Conservation (phyloP, 2,797 vertebrate genomes). For the Neosilurus mollespiculum region DNA sequence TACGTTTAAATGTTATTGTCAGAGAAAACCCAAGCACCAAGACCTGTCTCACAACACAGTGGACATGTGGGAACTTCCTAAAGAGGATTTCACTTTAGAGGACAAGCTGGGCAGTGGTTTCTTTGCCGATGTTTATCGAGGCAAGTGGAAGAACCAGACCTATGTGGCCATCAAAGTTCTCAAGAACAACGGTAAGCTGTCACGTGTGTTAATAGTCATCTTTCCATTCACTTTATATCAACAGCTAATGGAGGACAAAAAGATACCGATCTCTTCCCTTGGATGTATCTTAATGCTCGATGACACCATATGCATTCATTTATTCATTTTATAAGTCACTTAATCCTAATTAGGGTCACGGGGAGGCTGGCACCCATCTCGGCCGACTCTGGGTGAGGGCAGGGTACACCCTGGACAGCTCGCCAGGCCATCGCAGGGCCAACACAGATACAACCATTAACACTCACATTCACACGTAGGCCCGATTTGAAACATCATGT, state of each 20-base stretch:
- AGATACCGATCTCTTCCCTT: neutral
- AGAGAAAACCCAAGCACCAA: slow-evolving; percentile 67
- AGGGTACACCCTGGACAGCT: too few relatives aligned
- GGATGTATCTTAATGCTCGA: neutral
- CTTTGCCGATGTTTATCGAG: slow-evolving; percentile 78
- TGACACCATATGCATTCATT: neutral
- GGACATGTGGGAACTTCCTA: slow-evolving; percentile 80
- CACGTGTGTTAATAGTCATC: neutral
- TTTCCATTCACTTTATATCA: neutral
- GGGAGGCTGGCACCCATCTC: too few relatives aligned
- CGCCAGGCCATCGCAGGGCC: too few relatives aligned
- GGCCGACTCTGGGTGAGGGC: too few relatives aligned
- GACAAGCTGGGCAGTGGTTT: slow-evolving; percentile 74
- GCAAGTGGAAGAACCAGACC: slow-evolving; percentile 77
- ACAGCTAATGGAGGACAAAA: neutral
- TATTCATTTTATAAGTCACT: too few relatives aligned
- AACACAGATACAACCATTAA: too few relatives aligned
- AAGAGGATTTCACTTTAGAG: slow-evolving; percentile 75
- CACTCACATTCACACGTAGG: too few relatives aligned
- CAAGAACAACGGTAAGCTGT: slow-evolving; percentile 64
- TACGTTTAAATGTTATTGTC: neutral
- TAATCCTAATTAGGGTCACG: too few relatives aligned
- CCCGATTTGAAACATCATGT: too few relatives aligned
- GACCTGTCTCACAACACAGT: slow-evolving; percentile 68
- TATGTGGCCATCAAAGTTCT: slow-evolving; percentile 79